Percentiles rank a stretch among this genome's conserved stretches.
Conservation (phyloP, 1,140 invertebrate species). For the Hypothenemus hampei region DNA sequence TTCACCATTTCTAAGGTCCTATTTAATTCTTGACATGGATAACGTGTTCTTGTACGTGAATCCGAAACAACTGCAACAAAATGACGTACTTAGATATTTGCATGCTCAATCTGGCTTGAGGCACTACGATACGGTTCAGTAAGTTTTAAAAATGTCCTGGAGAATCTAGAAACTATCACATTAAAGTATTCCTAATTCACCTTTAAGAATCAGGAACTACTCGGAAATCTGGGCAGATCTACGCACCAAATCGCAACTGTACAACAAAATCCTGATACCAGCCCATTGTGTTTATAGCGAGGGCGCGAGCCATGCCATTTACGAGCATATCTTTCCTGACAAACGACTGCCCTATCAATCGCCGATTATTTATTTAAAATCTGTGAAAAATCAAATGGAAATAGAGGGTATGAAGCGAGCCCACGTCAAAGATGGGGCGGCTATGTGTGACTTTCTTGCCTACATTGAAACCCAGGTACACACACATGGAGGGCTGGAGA, state of each 20-base stretch:
- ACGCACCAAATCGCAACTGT: slow-evolving; percentile 58
- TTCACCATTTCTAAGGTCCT: slow-evolving; percentile 77
- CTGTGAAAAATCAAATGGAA: slow-evolving; percentile 81
- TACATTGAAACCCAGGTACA: slow-evolving; percentile 76
- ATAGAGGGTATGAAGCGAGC: slow-evolving; percentile 81
- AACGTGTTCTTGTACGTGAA: slow-evolving; percentile 58
- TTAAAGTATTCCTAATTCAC: not conserved
- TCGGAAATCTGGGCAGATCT: slow-evolving; percentile 65
- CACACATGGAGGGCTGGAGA: too few relatives aligned
- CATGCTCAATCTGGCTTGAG: slow-evolving; percentile 29
- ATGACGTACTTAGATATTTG: slow-evolving; percentile 35
- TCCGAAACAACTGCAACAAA: slow-evolving; percentile 43
- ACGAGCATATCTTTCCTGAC: slow-evolving; percentile 55
- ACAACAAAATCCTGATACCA: slow-evolving; percentile 66
- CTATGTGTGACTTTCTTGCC: slow-evolving; percentile 84
- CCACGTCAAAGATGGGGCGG: slow-evolving; percentile 80
- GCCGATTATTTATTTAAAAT: slow-evolving; percentile 75
- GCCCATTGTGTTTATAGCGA: slow-evolving; percentile 62
- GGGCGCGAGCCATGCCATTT: slow-evolving; percentile 74
- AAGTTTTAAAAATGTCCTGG: slow-evolving; percentile 26
- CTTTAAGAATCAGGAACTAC: slow-evolving; percentile 63
- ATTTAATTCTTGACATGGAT: slow-evolving; percentile 57
- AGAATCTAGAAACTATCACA: not conserved
- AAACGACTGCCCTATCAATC: slow-evolving; percentile 59
- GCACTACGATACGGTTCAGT: slow-evolving; percentile 35